Percentiles rank a stretch among this genome's conserved stretches.
phyloP scores from a whole-genome alignment of 2,888 invertebrate species.

The Drosophila testacea region DNA sequence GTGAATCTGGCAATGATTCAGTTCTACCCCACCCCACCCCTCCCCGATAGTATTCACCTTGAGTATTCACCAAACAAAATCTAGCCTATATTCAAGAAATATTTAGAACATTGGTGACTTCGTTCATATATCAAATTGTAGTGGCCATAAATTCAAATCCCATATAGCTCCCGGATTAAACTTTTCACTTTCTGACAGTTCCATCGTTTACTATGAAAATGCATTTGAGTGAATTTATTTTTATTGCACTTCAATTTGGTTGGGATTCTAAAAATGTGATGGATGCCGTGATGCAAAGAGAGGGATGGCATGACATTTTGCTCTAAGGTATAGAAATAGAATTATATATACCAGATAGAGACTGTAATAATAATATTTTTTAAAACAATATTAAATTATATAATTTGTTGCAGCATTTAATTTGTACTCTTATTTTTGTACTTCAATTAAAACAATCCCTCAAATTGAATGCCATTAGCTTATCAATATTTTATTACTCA shows the following conservation, averaged over 20 bases:
- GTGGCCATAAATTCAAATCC: constrained; percentile 11
- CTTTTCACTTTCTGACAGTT: constrained; percentile 13
- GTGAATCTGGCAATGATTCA: constrained; percentile 51
- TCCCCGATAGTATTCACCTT: neutral
- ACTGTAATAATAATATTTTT: too few relatives aligned
- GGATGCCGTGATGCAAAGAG: constrained; percentile 9
- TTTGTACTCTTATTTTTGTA: too few relatives aligned
- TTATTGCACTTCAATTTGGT: constrained; percentile 45
- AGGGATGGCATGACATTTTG: constrained; percentile 12
- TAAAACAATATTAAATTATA: too few relatives aligned
- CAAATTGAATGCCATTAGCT: too few relatives aligned
- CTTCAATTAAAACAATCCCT: too few relatives aligned
- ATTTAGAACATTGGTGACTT: constrained; percentile 3
- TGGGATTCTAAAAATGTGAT: constrained; percentile 24
- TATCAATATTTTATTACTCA: too few relatives aligned
- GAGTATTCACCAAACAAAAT: neutral
- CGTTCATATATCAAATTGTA: constrained; percentile 7
- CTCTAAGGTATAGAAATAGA: neutral
- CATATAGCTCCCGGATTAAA: neutral
- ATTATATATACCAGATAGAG: neutral
- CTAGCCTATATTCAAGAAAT: constrained; percentile 1
- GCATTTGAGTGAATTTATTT: constrained; percentile 36
- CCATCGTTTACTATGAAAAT: constrained; percentile 33
- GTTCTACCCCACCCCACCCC: neutral
- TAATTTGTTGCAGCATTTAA: too few relatives aligned